phyloP scores from a whole-genome alignment of 2,888 invertebrate species.

The Xestia ashworthii region DNA sequence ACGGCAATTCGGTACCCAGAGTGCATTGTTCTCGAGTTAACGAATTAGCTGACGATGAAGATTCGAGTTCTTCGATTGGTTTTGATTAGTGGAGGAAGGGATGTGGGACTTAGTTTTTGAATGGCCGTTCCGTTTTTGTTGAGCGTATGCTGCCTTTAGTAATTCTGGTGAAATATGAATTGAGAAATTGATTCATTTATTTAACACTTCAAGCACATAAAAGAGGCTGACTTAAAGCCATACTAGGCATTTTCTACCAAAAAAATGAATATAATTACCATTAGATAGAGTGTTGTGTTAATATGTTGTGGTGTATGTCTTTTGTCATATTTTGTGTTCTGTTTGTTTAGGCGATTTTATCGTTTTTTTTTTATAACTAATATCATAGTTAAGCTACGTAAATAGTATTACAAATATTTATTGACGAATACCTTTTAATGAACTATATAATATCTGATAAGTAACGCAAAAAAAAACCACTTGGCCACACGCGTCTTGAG shows the following conservation, averaged over 20 bases:
- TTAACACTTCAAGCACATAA: too few relatives aligned
- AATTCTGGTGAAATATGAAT: background rate
- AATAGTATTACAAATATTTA: background rate
- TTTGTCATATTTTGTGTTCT: background rate
- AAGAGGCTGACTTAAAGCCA: too few relatives aligned
- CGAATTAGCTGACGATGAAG: constrained; percentile 45
- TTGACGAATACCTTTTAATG: too few relatives aligned
- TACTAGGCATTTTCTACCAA: too few relatives aligned
- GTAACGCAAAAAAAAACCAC: background rate
- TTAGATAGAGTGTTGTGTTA: background rate
- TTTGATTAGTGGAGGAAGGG: constrained; percentile 10
- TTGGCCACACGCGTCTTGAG: background rate
- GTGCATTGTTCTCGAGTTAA: constrained; percentile 61
- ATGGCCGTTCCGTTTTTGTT: background rate
- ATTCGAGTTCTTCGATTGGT: constrained; percentile 40
- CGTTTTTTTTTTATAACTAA: background rate
- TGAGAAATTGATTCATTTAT: background rate
- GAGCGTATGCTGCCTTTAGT: background rate
- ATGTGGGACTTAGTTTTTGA: background rate
- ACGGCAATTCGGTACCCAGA: constrained; percentile 40
- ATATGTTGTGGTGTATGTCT: background rate
- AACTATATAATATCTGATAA: background rate
- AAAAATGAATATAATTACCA: background rate
- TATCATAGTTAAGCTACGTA: background rate
- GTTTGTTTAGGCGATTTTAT: background rate